phyloP scores from a whole-genome alignment of 2,113 vertebrate genomes.

The Holacanthus passer region DNA sequence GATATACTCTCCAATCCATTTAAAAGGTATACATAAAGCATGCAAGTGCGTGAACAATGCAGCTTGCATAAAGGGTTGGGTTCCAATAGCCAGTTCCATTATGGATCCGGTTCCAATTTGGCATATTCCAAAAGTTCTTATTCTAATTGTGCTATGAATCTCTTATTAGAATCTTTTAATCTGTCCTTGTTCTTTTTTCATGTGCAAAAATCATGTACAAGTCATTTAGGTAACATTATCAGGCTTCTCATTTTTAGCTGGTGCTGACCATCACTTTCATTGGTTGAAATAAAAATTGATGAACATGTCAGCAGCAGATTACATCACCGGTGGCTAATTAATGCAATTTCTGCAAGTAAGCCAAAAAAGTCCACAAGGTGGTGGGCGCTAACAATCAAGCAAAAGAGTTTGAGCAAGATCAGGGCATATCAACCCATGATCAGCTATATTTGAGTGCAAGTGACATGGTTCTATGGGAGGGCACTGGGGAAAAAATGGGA shows the following conservation, averaged over 20 bases:
- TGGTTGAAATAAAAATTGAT: not conserved
- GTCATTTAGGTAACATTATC: not conserved
- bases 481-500: not conserved
- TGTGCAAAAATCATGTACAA: too few relatives aligned
- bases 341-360: not conserved
- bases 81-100: slow-evolving; percentile 1
- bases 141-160: not conserved
- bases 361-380: not conserved
- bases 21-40: not conserved
- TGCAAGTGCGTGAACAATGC: not conserved
- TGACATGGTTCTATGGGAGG: not conserved
- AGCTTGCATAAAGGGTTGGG: not conserved
- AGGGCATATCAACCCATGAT: not conserved
- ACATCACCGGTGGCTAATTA: not conserved
- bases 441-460: not conserved
- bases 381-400: not conserved
- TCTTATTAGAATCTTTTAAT: not conserved
- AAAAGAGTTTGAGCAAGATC: not conserved
- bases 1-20: not conserved
- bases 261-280: not conserved
- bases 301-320: not conserved
- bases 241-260: too few relatives aligned
- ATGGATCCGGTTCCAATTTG: not conserved
- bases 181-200: not conserved
- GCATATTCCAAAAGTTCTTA: not conserved